Evolutionary conservation across 2,113 vertebrate genomes (phyloP).

Genomic region (Megaceryle maxima): DNA sequence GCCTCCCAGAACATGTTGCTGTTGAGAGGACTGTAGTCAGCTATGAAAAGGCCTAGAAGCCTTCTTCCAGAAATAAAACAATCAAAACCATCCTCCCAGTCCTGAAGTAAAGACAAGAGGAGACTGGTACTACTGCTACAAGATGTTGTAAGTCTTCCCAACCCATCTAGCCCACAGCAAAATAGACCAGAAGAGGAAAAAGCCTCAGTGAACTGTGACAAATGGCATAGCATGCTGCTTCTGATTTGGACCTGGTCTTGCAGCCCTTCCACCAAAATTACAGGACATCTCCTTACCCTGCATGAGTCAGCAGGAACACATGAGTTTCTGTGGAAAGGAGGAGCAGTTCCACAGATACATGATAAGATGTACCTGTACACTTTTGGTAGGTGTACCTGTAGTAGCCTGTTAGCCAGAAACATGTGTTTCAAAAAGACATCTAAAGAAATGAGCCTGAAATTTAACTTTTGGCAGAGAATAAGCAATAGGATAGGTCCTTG

Average conservation of each 20-base stretch:
- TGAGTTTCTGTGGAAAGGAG: neutral
- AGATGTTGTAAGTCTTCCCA: neutral
- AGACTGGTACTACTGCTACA: neutral
- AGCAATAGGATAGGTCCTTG: neutral
- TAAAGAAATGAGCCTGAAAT: neutral
- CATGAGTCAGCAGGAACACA: neutral
- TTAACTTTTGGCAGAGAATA: neutral
- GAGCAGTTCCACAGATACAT: neutral
- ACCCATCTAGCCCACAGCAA: neutral
- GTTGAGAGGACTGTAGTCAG: neutral
- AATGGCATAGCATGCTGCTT: neutral
- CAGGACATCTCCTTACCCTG: neutral
- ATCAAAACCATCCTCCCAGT: neutral
- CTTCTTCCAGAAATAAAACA: neutral
- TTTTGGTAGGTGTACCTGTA: neutral
- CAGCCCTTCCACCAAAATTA: neutral
- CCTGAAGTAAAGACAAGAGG: neutral
- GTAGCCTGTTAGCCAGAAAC: neutral
- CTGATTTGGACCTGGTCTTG: neutral
- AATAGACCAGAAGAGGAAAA: neutral
- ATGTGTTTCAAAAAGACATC: neutral
- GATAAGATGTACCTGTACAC: fast-evolving
- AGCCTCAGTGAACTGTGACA: neutral
- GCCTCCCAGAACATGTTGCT: neutral
- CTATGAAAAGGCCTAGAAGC: neutral